Evolutionary conservation across 2,888 invertebrate genomes (phyloP).

Genomic region (Ochlodes sylvanus): DNA sequence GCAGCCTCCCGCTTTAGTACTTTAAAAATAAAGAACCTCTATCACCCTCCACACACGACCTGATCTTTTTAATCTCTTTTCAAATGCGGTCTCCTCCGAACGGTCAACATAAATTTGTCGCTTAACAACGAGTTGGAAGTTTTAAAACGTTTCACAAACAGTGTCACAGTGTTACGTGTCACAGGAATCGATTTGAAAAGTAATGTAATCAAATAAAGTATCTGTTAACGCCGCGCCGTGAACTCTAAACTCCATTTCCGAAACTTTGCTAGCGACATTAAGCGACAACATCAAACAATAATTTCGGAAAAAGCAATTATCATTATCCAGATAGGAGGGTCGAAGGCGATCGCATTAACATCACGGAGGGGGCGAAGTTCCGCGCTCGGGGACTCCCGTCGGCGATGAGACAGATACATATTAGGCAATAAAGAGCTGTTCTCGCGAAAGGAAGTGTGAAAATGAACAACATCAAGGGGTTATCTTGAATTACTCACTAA

Average conservation of each 20-base stretch:
- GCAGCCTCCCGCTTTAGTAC: conserved; percentile 61
- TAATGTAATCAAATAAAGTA: conserved; percentile 58
- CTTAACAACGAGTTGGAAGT: conserved; percentile 2
- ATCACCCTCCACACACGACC: conserved; percentile 36
- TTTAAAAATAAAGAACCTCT: conserved; percentile 46
- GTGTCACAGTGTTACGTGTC: neutral
- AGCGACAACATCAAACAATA: conserved; percentile 84
- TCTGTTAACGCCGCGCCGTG: conserved; percentile 65
- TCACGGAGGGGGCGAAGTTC: conserved; percentile 79
- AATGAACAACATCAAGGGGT: conserved; percentile 85
- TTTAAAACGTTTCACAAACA: neutral
- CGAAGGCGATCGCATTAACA: conserved; percentile 81
- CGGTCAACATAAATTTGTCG: conserved; percentile 25
- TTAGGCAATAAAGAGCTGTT: conserved; percentile 85
- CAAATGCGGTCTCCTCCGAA: conserved; percentile 29
- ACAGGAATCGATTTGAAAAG: conserved; percentile 39
- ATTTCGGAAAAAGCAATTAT: conserved; percentile 84
- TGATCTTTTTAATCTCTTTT: conserved; percentile 33
- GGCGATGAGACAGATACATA: conserved; percentile 83
- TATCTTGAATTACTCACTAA: conserved; percentile 85
- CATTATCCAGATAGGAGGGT: conserved; percentile 82
- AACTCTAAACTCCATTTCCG: conserved; percentile 52
- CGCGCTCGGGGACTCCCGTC: conserved; percentile 78
- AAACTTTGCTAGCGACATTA: conserved; percentile 63
- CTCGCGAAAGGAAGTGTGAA: conserved; percentile 86